Percentiles rank a stretch among this genome's conserved stretches.
phyloP scores from a whole-genome alignment of 1,140 invertebrate genomes.

The Maconellicoccus hirsutus region DNA sequence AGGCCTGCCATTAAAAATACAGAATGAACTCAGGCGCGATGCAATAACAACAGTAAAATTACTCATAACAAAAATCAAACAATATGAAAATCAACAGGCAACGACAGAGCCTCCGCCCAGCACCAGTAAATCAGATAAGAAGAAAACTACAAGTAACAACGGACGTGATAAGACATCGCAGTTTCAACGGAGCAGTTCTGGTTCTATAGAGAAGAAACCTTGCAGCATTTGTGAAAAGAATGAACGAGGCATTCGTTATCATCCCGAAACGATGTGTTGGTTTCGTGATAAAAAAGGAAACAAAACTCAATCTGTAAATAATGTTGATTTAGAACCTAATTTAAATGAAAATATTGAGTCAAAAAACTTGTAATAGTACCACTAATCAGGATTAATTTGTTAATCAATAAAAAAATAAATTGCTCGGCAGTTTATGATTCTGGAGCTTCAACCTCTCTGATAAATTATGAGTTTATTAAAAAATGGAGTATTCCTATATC shows the following conservation, averaged over 20 bases:
- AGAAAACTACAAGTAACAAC: not conserved
- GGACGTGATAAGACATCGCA: not conserved
- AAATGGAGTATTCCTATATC: conserved; percentile 4
- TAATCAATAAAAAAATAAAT: conserved; percentile 23
- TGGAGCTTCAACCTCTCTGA: conserved; percentile 27
- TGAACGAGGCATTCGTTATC: not conserved
- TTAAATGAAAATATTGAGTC: conserved; percentile 22
- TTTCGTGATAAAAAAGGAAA: conserved; percentile 25
- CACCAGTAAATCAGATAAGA: not conserved
- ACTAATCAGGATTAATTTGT: conserved; percentile 26
- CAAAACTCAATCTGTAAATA: conserved; percentile 25
- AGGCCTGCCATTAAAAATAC: conserved; percentile 15
- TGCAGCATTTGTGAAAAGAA: conserved; percentile 13
- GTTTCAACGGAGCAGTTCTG: not conserved
- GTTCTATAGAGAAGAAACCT: conserved; percentile 23
- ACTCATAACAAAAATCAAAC: conserved; percentile 5
- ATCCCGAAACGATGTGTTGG: conserved; percentile 25
- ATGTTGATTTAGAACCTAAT: conserved; percentile 24
- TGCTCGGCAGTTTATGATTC: conserved; percentile 22
- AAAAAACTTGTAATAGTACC: conserved; percentile 26
- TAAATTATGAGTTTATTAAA: conserved; percentile 27
- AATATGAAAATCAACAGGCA: not conserved
- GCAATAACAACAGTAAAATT: not conserved
- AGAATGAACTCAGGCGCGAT: not conserved
- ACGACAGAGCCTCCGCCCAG: too few species aligned